Evolutionary conservation across 2,888 invertebrate genomes (phyloP), one percentile per base, ranked within the genome.

Genomic region (Halocaridina rubra): DNA sequence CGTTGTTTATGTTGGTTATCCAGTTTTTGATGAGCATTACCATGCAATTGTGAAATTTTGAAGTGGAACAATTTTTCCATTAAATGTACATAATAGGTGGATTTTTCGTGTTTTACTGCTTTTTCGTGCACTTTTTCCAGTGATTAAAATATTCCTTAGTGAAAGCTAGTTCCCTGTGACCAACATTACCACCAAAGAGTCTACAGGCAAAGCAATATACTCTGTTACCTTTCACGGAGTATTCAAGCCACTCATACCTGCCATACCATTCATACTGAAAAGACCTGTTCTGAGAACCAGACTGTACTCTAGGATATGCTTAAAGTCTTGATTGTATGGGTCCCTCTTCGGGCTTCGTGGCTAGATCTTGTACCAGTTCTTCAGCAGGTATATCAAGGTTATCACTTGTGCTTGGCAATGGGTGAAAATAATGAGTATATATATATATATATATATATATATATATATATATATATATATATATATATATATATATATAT

Each of bases 211-310:
- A 69, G 69, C 69, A 69, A n/a, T n/a, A n/a, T n/a, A n/a, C n/a
- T n/a, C n/a, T n/a, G n/a, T n/a, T n/a, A n/a, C n/a, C n/a, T n/a
- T 3, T 69, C 27, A 69, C 27, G 13, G 27, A 69, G 69, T 69
- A 69, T 69, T 69, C 69, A 69, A 69, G 30, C 69, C 69, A 69
- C 29, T 69, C 30, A 29, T 69, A 69, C 30, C 30, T 29, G 29
- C 69, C 69, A 69, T 69, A 69, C 69, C 69, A 69, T 7, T 69
- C 69, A 69, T n/a, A 69, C 30, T 69, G 69, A 30, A 69, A 69
- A 69, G 69, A 69, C 69, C 69, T 69, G 4, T 27, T 69, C 69
- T 69, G 69, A 69, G 69, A 69, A 69, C 69, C 29, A 29, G 29
- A 29, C 69, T 69, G 69, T 69, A 69, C 69, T 69, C 30, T 29